Conservation (phyloP, 2,797 vertebrate species). For the Mus spretus region DNA sequence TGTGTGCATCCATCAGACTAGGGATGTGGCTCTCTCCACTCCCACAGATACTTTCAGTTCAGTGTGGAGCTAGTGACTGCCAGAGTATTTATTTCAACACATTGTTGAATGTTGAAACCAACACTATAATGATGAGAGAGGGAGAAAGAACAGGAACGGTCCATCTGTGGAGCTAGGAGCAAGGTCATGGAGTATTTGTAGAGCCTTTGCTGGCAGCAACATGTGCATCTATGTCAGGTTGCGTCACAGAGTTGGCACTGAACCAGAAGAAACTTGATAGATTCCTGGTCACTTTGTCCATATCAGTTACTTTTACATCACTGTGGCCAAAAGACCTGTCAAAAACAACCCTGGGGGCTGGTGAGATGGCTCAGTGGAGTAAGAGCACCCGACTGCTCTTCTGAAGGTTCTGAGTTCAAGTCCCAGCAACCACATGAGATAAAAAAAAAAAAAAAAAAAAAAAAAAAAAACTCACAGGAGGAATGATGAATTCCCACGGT, state of each 20-base stretch:
- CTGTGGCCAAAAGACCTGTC: background rate
- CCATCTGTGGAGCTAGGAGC: background rate
- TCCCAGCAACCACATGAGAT: too few relatives aligned
- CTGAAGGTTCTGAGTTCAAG: too few relatives aligned
- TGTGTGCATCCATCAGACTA: background rate
- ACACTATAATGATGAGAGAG: background rate
- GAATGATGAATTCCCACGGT: background rate
- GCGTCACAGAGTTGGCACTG: background rate
- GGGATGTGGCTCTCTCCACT: background rate
- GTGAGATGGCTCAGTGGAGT: too few relatives aligned
- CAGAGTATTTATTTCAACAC: background rate
- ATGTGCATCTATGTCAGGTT: background rate
- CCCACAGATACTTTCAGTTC: background rate
- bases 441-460: too few relatives aligned
- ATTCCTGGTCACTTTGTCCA: background rate
- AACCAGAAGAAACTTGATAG: background rate
- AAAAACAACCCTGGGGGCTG: background rate
- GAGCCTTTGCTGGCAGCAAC: background rate
- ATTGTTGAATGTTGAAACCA: background rate
- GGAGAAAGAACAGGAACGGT: background rate
- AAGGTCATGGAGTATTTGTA: background rate
- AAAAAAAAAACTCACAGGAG: background rate
- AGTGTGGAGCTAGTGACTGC: background rate
- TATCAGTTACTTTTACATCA: background rate
- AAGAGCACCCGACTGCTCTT: too few relatives aligned